Evolutionary conservation across 2,888 invertebrate species (phyloP).

Genomic region (Mimumesa dahlbomi): DNA sequence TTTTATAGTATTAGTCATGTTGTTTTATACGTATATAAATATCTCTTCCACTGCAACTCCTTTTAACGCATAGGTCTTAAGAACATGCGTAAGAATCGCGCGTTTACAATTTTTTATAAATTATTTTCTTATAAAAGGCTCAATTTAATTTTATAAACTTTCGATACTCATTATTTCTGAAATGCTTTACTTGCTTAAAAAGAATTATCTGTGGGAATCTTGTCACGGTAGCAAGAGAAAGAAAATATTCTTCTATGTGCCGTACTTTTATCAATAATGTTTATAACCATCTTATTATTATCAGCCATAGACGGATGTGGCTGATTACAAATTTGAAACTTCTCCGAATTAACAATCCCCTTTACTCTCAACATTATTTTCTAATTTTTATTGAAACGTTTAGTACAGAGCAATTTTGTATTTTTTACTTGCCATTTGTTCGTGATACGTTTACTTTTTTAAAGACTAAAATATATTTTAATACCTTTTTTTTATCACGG

Average conservation of each 20-base stretch:
- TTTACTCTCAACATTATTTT: not conserved
- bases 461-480: slow-evolving; percentile 17
- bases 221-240: slow-evolving; percentile 51
- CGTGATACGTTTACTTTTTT: slow-evolving; percentile 34
- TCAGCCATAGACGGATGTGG: slow-evolving; percentile 55
- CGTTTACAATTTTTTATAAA: not conserved
- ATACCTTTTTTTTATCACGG: slow-evolving; percentile 15
- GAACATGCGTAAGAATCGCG: slow-evolving; percentile 4
- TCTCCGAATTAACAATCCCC: slow-evolving; percentile 12
- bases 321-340: slow-evolving; percentile 37
- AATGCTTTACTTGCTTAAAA: not conserved
- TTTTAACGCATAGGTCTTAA: slow-evolving; percentile 7
- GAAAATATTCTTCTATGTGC: slow-evolving; percentile 77
- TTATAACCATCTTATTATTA: slow-evolving; percentile 62
- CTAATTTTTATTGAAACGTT: slow-evolving; percentile 20
- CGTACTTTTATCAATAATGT: slow-evolving; percentile 72
- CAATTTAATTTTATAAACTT: not conserved
- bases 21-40: slow-evolving; percentile 24
- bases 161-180: not conserved
- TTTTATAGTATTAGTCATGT: slow-evolving; percentile 13
- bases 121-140: not conserved
- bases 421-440: slow-evolving; percentile 42
- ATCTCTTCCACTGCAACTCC: slow-evolving; percentile 18
- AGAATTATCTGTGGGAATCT: slow-evolving; percentile 44
- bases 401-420: slow-evolving; percentile 39